These are phyloP conservation scores for Hiodon tergisus DNA, from an alignment of 2,113 vertebrate species.

Conservation along the genomic window DNA sequence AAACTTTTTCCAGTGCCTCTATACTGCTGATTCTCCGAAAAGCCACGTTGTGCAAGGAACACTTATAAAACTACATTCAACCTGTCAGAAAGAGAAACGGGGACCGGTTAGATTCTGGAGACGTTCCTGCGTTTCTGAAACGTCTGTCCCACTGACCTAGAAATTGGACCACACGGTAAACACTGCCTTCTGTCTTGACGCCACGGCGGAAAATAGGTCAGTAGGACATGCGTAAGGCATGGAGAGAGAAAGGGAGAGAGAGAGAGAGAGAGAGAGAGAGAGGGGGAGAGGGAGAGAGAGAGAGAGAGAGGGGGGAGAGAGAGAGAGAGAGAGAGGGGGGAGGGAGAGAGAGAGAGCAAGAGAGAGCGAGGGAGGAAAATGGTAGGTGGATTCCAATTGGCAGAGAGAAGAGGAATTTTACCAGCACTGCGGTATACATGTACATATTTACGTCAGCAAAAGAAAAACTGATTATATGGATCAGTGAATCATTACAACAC, in stretches of 20 bases:
- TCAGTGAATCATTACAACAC: slow-evolving; percentile 40
- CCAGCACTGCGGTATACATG: slow-evolving; percentile 30
- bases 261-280: slow-evolving; percentile 18
- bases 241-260: slow-evolving; percentile 16
- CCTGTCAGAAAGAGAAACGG: not conserved
- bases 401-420: slow-evolving; percentile 20
- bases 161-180: slow-evolving; percentile 49
- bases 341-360: slow-evolving; percentile 27
- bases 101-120: slow-evolving; percentile 28
- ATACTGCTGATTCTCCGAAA: too few species aligned
- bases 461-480: slow-evolving; percentile 20
- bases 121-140: slow-evolving; percentile 26
- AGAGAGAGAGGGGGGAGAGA: slow-evolving; percentile 23
- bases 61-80: not conserved
- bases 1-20: not conserved
- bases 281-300: slow-evolving; percentile 28
- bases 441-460: slow-evolving; percentile 36
- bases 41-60: too few species aligned
- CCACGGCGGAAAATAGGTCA: slow-evolving; percentile 55
- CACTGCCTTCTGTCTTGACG: slow-evolving; percentile 30
- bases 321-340: slow-evolving; percentile 10
- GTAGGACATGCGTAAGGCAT: slow-evolving; percentile 22
- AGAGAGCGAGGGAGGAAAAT: slow-evolving; percentile 27
- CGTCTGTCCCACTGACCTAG: slow-evolving; percentile 63
- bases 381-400: slow-evolving; percentile 32